These are phyloP conservation scores for Rhamnusium bicolor DNA, from an alignment of 2,888 invertebrate genomes.

Conservation along the genomic window DNA sequence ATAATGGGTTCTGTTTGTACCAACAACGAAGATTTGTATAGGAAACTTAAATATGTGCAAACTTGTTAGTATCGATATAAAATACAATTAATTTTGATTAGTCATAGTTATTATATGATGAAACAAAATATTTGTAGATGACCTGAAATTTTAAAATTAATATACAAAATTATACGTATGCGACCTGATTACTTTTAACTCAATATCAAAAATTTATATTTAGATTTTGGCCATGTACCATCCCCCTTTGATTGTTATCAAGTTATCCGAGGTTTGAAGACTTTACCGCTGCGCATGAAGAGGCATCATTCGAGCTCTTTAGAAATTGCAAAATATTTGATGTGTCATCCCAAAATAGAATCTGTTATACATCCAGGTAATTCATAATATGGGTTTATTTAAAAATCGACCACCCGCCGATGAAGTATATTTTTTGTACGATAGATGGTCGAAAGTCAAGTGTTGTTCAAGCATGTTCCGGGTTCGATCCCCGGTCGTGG, in stretches of 20 bases:
- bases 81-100: background rate
- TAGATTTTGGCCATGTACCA: conserved; percentile 88
- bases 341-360: conserved; percentile 81
- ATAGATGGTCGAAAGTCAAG: too few relatives aligned
- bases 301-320: conserved; percentile 85
- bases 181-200: too few relatives aligned
- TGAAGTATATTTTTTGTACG: background rate
- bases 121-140: too few relatives aligned
- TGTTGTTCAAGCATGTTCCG: too few relatives aligned
- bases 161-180: too few relatives aligned
- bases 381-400: background rate
- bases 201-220: too few relatives aligned
- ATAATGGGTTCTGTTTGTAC: conserved; percentile 95
- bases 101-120: too few relatives aligned
- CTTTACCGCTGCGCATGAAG: conserved; percentile 89
- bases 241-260: conserved; percentile 95
- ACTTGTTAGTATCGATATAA: conserved; percentile 77
- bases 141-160: too few relatives aligned
- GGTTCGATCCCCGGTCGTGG: too few relatives aligned
- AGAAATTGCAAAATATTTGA: conserved; percentile 84
- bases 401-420: too few relatives aligned
- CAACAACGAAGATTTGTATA: conserved; percentile 80
- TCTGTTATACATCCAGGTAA: conserved; percentile 85
- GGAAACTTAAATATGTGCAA: conserved; percentile 87
- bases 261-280: conserved; percentile 92